A percentile compares a stretch with the other conserved stretches of the same genome.
These are phyloP conservation scores for Elephantulus edwardii DNA, from an alignment of 2,113 vertebrate species.

Conservation along the genomic window DNA sequence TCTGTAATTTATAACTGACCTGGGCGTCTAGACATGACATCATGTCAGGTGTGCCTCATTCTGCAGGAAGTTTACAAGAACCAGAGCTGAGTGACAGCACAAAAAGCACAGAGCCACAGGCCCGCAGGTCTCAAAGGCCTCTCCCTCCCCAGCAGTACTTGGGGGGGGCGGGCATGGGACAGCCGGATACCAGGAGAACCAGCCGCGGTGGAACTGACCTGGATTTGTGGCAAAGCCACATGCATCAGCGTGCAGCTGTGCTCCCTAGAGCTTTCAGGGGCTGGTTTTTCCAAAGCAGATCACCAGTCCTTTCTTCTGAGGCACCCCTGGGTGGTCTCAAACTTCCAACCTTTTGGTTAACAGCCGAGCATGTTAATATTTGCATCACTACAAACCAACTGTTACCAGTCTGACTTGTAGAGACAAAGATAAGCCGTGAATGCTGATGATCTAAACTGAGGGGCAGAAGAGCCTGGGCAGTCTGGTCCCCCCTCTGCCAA, in stretches of 20 bases:
- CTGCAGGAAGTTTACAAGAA: slow-evolving; percentile 83
- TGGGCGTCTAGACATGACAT: slow-evolving; percentile 88
- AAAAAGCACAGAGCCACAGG: background rate
- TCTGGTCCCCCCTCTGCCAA: background rate
- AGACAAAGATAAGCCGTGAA: background rate
- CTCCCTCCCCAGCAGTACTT: slow-evolving; percentile 65
- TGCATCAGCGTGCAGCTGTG: background rate
- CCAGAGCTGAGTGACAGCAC: slow-evolving; percentile 74
- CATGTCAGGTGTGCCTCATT: slow-evolving; percentile 84
- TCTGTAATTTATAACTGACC: slow-evolving; percentile 87
- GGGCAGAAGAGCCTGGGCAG: background rate
- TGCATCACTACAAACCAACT: background rate
- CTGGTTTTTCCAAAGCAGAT: background rate
- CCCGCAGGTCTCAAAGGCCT: slow-evolving; percentile 43
- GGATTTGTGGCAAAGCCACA: background rate
- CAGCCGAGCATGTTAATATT: background rate
- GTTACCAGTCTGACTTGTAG: background rate
- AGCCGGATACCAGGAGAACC: background rate
- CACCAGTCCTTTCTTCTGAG: background rate
- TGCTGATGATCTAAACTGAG: background rate
- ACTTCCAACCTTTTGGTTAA: background rate
- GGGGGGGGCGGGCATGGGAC: background rate
- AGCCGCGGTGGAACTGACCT: background rate
- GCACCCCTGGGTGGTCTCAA: background rate
- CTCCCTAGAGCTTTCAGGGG: background rate